These are phyloP conservation scores for Aegithalos caudatus DNA, from an alignment of 2,113 vertebrate species.

Conservation along the genomic window DNA sequence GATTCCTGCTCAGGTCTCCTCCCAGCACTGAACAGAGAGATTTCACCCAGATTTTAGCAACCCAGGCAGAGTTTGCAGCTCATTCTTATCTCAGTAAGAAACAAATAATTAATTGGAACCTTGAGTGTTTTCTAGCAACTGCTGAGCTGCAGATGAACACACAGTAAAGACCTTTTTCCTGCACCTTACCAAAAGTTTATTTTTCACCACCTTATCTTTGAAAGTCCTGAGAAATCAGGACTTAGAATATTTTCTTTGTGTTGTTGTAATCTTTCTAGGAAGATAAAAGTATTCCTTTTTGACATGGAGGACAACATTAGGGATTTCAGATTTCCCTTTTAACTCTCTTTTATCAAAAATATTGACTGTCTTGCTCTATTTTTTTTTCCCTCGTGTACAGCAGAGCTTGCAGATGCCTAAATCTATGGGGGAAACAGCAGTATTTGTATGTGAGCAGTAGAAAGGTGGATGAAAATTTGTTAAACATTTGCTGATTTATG, in stretches of 20 bases:
- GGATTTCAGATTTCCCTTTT: conserved; percentile 26
- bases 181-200: not conserved
- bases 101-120: not conserved
- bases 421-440: not conserved
- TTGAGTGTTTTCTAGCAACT: not conserved
- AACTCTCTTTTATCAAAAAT: not conserved
- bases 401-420: not conserved
- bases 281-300: conserved; percentile 19
- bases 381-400: not conserved
- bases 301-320: not conserved
- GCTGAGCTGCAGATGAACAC: not conserved
- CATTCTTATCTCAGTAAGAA: not conserved
- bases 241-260: not conserved
- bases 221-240: not conserved
- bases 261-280: not conserved
- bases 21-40: not conserved
- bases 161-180: not conserved
- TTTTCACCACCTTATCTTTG: not conserved
- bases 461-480: not conserved
- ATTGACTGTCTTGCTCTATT: not conserved
- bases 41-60: not conserved
- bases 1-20: not conserved
- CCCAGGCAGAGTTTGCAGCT: not conserved
- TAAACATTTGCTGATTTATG: not conserved
- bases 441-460: not conserved